A percentile compares a stretch with the other conserved stretches of the same genome.
phyloP scores from a whole-genome alignment of 2,888 invertebrate species.

The Macrosoma leucophasiata region DNA sequence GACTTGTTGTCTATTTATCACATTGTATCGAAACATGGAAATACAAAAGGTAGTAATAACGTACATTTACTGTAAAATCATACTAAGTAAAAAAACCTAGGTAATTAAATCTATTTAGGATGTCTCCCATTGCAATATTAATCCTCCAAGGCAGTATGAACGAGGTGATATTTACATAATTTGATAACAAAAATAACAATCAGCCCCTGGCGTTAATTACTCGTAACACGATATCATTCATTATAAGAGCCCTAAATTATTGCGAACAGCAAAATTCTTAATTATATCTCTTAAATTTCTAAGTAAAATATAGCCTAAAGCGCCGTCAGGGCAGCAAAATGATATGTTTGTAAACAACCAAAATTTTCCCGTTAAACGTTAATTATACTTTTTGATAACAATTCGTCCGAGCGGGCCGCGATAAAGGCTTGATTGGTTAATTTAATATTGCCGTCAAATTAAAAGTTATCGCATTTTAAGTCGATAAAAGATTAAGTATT shows the following conservation, averaged over 20 bases:
- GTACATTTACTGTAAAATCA: no score
- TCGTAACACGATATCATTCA: constrained; percentile 71
- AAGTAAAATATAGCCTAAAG: constrained; percentile 69
- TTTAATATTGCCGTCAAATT: constrained; percentile 20
- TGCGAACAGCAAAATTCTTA: constrained; percentile 71
- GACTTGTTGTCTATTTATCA: no score
- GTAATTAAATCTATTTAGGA: no score
- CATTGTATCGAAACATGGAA: no score
- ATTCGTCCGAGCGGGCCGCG: constrained; percentile 29
- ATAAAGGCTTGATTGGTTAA: constrained; percentile 36
- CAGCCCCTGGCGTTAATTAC: constrained; percentile 67
- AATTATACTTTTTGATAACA: constrained; percentile 55
- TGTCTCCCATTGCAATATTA: no score
- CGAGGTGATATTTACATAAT: constrained; percentile 30
- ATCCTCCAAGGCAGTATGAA: no score
- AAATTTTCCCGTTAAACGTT: constrained; percentile 60
- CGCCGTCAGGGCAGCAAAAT: constrained; percentile 63
- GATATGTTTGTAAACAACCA: constrained; percentile 71
- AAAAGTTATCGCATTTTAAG: no score
- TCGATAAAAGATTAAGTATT: no score
- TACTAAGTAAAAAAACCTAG: no score
- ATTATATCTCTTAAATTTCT: constrained; percentile 76
- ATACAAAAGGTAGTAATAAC: no score
- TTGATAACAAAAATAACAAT: constrained; percentile 59
- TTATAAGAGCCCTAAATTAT: constrained; percentile 72